phyloP scores from a whole-genome alignment of 2,888 invertebrate genomes.

The Xestia ashworthii region DNA sequence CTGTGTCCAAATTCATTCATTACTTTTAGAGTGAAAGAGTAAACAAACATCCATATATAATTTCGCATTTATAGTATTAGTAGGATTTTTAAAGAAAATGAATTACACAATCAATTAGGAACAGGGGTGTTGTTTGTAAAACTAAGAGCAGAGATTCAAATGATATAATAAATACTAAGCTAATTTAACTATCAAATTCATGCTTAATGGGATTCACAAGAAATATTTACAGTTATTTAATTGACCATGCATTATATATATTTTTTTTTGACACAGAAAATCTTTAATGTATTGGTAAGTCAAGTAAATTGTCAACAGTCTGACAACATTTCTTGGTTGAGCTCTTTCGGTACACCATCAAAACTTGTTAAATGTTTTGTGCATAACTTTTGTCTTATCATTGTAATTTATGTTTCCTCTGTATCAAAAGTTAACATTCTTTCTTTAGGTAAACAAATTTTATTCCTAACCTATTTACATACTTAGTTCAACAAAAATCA shows the following conservation, averaged over 20 bases:
- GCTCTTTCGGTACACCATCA: neutral
- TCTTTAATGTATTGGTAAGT: conserved; percentile 8
- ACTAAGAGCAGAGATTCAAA: conserved; percentile 21
- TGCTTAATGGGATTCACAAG: conserved; percentile 23
- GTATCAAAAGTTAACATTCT: conserved; percentile 19
- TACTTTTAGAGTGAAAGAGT: too few species aligned
- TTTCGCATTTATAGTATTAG: too few species aligned
- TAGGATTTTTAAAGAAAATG: neutral
- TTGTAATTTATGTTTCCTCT: conserved; percentile 5
- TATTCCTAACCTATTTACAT: conserved; percentile 66
- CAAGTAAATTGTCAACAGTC: conserved; percentile 22
- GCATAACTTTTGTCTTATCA: conserved; percentile 2
- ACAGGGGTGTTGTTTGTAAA: neutral
- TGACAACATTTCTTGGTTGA: neutral
- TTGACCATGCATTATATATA: conserved; percentile 12
- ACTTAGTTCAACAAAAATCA: conserved; percentile 59
- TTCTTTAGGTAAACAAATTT: conserved; percentile 59
- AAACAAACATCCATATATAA: too few species aligned
- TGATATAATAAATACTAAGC: conserved; percentile 25
- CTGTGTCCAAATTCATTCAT: too few species aligned
- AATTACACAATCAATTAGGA: conserved; percentile 5
- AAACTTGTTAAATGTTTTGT: conserved; percentile 4
- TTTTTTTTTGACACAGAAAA: conserved; percentile 22
- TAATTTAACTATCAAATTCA: conserved; percentile 38
- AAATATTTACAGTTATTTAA: conserved; percentile 16